Evolutionary conservation across 2,888 invertebrate species (phyloP).

Genomic region (Augochlorella aurata): DNA sequence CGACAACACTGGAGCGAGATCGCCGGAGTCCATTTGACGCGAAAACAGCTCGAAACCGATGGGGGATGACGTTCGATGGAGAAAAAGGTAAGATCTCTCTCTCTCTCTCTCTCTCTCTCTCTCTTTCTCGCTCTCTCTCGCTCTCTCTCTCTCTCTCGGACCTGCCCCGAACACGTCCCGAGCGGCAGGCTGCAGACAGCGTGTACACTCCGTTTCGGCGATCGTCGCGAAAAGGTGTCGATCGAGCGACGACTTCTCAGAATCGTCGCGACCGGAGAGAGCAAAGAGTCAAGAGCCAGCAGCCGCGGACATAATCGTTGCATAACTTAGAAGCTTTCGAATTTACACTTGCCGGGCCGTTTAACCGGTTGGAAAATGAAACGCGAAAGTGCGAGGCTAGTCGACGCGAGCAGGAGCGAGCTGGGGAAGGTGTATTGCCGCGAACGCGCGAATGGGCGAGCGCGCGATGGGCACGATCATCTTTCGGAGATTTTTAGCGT

Average conservation of each 20-base stretch:
- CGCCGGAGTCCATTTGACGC: neutral
- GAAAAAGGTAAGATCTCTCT: slow-evolving; percentile 62
- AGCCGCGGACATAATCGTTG: neutral
- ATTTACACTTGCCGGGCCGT: neutral
- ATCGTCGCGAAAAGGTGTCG: no score
- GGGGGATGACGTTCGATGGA: slow-evolving; percentile 76
- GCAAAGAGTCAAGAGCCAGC: neutral
- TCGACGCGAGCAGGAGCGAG: neutral
- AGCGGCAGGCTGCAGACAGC: neutral
- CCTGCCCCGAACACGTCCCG: no score
- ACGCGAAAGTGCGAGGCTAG: neutral
- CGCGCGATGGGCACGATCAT: neutral
- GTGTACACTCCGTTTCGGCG: no score
- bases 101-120: no score
- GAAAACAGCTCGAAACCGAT: slow-evolving; percentile 54
- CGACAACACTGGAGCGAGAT: slow-evolving; percentile 7
- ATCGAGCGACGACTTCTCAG: neutral
- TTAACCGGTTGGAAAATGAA: neutral
- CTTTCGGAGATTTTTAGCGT: neutral
- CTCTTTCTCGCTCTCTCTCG: no score
- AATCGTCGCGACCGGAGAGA: neutral
- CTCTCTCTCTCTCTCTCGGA: no score
- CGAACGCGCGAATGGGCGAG: neutral
- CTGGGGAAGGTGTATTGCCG: neutral
- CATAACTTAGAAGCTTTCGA: slow-evolving; percentile 17